A percentile compares a stretch with the other conserved stretches of the same genome.
phyloP scores from a whole-genome alignment of 1,140 invertebrate species.

The Teleopsis dalmanni region DNA sequence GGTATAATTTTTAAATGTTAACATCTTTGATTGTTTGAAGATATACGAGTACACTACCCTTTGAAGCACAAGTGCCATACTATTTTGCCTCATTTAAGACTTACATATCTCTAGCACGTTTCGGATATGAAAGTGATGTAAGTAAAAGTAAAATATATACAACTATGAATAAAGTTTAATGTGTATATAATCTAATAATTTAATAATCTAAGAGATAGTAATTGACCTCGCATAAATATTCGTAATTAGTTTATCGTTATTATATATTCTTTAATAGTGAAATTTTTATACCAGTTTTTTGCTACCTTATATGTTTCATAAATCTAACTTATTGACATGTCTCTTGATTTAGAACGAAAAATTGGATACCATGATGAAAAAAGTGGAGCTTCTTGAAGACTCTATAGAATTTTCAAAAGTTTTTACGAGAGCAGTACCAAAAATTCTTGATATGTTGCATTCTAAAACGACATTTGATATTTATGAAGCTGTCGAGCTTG shows the following conservation, averaged over 20 bases:
- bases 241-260: constrained; percentile 31
- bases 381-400: constrained; percentile 54
- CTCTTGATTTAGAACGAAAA: constrained; percentile 22
- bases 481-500: constrained; percentile 76
- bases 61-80: too few relatives aligned
- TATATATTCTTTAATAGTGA: constrained; percentile 22
- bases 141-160: too few relatives aligned
- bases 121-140: too few relatives aligned
- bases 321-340: neutral
- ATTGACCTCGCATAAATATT: constrained; percentile 16
- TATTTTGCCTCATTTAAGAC: too few relatives aligned
- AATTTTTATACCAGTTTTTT: constrained; percentile 27
- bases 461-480: constrained; percentile 71
- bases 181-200: too few relatives aligned
- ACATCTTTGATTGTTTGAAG: too few relatives aligned
- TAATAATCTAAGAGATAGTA: too few relatives aligned
- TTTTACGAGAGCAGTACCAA: constrained; percentile 60
- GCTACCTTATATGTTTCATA: neutral
- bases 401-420: constrained; percentile 59
- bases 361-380: constrained; percentile 48
- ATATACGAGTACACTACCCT: too few relatives aligned
- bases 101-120: too few relatives aligned
- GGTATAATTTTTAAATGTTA: constrained; percentile 31
- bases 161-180: too few relatives aligned
- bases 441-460: constrained; percentile 62